Conservation (phyloP, 2,113 vertebrate genomes). For the Rhipidura dahli region DNA sequence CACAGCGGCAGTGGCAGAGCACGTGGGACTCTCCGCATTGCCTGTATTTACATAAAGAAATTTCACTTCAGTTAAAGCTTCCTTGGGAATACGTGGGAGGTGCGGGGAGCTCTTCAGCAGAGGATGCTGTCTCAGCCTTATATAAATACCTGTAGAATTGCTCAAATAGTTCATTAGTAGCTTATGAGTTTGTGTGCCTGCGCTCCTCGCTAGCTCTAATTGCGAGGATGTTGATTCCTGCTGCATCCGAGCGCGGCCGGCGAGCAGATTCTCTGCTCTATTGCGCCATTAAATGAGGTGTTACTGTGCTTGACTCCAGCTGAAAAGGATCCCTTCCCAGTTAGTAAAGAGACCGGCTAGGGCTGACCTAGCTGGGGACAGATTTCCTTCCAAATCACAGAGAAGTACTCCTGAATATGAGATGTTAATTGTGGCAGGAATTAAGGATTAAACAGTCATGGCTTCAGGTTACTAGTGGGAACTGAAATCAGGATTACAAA, state of each 20-base stretch:
- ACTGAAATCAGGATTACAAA: constrained; percentile 69
- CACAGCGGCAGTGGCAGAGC: not conserved
- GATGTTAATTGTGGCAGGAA: constrained; percentile 70
- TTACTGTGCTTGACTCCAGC: constrained; percentile 4
- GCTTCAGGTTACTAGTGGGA: constrained; percentile 64
- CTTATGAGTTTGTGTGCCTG: constrained; percentile 12
- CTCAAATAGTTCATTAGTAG: constrained; percentile 56
- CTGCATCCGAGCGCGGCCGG: not conserved
- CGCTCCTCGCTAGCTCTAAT: constrained; percentile 30
- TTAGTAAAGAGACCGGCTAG: constrained; percentile 17
- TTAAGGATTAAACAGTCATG: constrained; percentile 69
- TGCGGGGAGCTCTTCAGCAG: not conserved
- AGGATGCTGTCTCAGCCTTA: constrained; percentile 47
- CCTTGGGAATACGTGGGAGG: not conserved
- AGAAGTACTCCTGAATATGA: constrained; percentile 61
- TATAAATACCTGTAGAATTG: constrained; percentile 48
- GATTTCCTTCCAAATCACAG: constrained; percentile 55
- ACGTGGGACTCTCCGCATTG: not conserved
- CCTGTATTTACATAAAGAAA: not conserved
- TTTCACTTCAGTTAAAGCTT: not conserved
- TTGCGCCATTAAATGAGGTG: constrained; percentile 61
- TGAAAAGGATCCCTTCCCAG: constrained; percentile 19
- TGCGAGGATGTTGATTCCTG: constrained; percentile 2
- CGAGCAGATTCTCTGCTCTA: constrained; percentile 41
- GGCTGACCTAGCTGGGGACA: constrained; percentile 62